Conservation (phyloP, 2,888 invertebrate genomes). For the Cepaea hortensis region DNA sequence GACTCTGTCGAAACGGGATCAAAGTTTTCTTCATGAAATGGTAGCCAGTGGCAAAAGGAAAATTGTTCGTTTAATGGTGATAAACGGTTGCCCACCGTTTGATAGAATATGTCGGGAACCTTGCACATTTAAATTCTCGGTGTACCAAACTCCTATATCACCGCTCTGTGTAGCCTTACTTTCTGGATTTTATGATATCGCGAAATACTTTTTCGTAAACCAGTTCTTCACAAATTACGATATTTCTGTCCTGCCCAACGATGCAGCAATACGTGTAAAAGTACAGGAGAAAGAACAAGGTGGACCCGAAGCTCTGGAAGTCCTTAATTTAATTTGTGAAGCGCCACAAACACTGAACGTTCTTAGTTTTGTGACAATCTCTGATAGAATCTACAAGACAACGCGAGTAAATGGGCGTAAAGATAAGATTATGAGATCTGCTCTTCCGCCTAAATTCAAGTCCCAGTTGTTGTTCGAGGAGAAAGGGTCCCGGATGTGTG, state of each 20-base stretch:
- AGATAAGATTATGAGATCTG: not conserved
- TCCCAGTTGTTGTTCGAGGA: not conserved
- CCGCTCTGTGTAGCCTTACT: slow-evolving; percentile 31
- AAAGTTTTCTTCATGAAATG: slow-evolving; percentile 26
- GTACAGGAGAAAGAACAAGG: not conserved
- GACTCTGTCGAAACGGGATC: not conserved
- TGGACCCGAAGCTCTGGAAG: not conserved
- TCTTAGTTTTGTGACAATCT: slow-evolving; percentile 13
- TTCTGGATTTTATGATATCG: slow-evolving; percentile 21
- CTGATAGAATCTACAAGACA: not conserved
- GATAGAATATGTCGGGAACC: slow-evolving; percentile 24
- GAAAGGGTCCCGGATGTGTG: not conserved
- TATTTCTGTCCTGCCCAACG: slow-evolving; percentile 9
- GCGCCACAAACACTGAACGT: not conserved
- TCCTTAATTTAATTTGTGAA: slow-evolving; percentile 6
- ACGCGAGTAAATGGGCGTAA: not conserved
- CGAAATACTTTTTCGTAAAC: slow-evolving; percentile 27
- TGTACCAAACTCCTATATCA: slow-evolving; percentile 8
- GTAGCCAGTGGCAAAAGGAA: slow-evolving; percentile 18
- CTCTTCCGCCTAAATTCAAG: not conserved
- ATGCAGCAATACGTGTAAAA: slow-evolving; percentile 14
- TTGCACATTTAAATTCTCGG: slow-evolving; percentile 4
- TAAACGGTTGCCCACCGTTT: slow-evolving; percentile 22
- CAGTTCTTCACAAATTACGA: slow-evolving; percentile 24
- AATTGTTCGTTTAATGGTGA: slow-evolving; percentile 30